Base-by-base conservation (phyloP, 2,888 invertebrate genomes). In the Ernsta delagoae region DNA sequence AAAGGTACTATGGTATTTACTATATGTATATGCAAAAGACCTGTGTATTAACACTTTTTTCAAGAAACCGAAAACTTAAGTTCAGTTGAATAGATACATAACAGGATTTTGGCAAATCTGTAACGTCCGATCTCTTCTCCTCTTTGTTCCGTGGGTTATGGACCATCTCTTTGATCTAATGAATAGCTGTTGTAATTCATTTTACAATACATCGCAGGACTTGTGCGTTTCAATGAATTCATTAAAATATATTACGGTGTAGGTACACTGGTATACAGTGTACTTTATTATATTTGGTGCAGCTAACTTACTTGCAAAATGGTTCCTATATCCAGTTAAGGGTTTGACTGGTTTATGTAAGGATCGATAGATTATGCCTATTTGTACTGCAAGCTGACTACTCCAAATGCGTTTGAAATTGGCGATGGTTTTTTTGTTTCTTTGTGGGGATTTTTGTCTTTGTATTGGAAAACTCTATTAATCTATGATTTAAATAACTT, bases 301-400 rank as follows among this genome's bases (percentile, higher is more conserved):
- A 48, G 2, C 12, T 12, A 48, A 6, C 48, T 48, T 48, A 48
- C 12, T 48, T 12, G 48, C 12, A 48, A 48, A 48, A n/a, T 3
- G 12, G n/a, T 56, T 31, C 34, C 56, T n/a, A 34, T 24, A 54
- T 63, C 63, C 24, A 54, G 63, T 54, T 54, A 61, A 50, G 62
- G 63, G 11, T 16, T 39, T 53, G 50, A 36, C 36, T 62, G 24
- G 39, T 53, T 53, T 53, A 12, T 53, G n/a, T 45, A 16, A 62
- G 39, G 24, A 12, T 39, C 11, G 16, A n/a, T 45, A 45, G 45
- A 45, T 11, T 11, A n/a, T 5, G 5, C 0, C n/a, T 45, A n/a
- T 45, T 45, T 45, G 11, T 1, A n/a, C 4, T n/a, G 45, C 5
- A n/a, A 45, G 11, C 9, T 43, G 43, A 31, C 31, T 31, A 43